phyloP scores from a whole-genome alignment of 2,888 invertebrate genomes.

The Ischnura elegans region DNA sequence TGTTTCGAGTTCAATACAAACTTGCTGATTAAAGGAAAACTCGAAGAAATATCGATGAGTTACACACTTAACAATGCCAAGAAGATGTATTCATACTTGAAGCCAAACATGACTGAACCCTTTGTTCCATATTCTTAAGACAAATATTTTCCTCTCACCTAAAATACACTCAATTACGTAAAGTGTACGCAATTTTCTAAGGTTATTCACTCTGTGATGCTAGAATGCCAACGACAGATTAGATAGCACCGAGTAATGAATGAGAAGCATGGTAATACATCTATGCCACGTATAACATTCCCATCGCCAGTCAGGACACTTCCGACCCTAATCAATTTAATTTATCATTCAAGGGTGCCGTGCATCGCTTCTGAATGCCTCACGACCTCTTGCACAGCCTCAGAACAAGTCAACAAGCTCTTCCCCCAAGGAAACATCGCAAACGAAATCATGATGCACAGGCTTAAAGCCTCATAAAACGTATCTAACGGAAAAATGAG shows the following conservation, averaged over 20 bases:
- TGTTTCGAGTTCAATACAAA: too few species aligned
- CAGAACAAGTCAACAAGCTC: too few species aligned
- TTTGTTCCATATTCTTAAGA: not conserved
- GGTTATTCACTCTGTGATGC: not conserved
- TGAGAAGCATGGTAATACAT: not conserved
- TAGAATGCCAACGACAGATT: not conserved
- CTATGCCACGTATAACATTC: not conserved
- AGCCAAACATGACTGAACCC: not conserved
- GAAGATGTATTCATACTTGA: not conserved
- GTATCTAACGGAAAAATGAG: too few species aligned
- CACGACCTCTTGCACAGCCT: not conserved
- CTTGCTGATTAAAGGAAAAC: too few species aligned
- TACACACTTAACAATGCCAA: not conserved
- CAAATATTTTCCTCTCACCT: not conserved
- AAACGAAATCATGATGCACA: not conserved
- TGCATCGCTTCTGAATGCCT: not conserved
- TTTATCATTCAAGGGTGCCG: not conserved
- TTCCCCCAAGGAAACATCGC: not conserved
- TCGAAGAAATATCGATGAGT: not conserved
- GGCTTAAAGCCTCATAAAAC: not conserved
- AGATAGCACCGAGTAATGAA: not conserved
- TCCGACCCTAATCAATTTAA: not conserved
- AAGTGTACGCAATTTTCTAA: not conserved
- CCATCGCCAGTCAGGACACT: not conserved
- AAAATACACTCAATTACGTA: not conserved